These are phyloP conservation scores for Calyptommatus sinebrachiatus DNA, from an alignment of 2,113 vertebrate genomes.

Conservation along the genomic window DNA sequence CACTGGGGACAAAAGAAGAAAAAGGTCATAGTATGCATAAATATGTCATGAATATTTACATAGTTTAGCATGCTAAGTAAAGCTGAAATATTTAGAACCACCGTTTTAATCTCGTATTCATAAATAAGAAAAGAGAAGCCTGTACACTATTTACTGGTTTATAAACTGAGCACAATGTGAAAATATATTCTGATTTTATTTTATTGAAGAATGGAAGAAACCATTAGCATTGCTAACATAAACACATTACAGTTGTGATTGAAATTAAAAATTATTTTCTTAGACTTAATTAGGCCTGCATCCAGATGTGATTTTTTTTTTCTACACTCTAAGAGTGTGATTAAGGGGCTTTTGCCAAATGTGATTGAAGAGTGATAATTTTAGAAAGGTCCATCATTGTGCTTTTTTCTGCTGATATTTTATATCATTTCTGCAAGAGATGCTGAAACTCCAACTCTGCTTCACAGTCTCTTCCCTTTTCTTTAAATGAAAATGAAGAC, in stretches of 20 bases:
- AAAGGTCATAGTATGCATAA: conserved; percentile 26
- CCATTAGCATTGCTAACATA: background rate
- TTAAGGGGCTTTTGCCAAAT: no score
- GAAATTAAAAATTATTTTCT: background rate
- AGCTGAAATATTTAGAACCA: background rate
- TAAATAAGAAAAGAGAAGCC: background rate
- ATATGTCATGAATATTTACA: conserved; percentile 17
- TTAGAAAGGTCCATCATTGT: no score
- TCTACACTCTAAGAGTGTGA: background rate
- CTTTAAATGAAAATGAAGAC: no score
- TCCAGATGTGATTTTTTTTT: background rate
- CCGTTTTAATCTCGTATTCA: background rate
- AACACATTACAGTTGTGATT: background rate
- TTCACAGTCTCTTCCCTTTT: no score
- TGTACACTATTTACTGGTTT: background rate
- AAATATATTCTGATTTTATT: background rate
- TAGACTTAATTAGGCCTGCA: background rate
- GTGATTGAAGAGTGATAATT: no score
- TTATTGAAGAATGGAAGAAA: background rate
- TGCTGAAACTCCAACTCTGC: no score
- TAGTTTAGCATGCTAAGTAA: conserved; percentile 11
- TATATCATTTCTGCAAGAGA: background rate
- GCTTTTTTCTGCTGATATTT: background rate
- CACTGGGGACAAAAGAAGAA: conserved; percentile 10
- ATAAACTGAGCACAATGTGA: background rate